Base-by-base conservation (phyloP, 2,888 invertebrate genomes). In the Galerucella pusilla region DNA sequence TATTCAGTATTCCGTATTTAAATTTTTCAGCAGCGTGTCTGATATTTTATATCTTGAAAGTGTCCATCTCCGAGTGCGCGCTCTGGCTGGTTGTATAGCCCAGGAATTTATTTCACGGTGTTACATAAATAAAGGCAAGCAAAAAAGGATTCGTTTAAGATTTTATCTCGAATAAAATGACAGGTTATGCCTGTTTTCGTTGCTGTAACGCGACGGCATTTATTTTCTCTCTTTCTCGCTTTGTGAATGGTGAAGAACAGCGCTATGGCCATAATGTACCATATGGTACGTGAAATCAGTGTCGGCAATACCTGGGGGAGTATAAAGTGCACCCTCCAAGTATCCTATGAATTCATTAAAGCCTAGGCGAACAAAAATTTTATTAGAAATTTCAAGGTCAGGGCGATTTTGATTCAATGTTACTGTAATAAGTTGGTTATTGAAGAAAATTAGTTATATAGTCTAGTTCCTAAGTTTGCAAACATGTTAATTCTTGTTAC, bases 91-190 rank as follows among this genome's bases (percentile, higher is more conserved):
- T 63, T 63, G 12, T 46, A 65, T 65, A 65, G 64, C 64, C 64
- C 64, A 65, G 71, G 66, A 72, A 71, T 75, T 75, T 75, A 71
- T 75, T 75, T 75, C 73, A 66, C 73, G 68, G 75, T 63, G 72
- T 73, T 75, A 75, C 75, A 73, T 75, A 75, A 75, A 75, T 75
- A 75, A 74, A 73, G 46, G 64, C 16, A 69, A 65, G 77, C 71
- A 66, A 74, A 77, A 70, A 77, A 75, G 75, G 68, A 77, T 77
- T 77, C 77, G 77, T 75, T 75, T 73, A 64, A 75, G 77, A 77
- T 76, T 64, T 60, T 73, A 76, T 76, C 76, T 60, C 54, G 64
- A 49, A 76, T 64, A 65, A 76, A 76, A 76, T 76, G 76, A 76
- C 76, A 76, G 76, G 76, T 75, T 75, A 75, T 75, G 75, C 75